Evolutionary conservation across 1,140 invertebrate species (phyloP).

Genomic region (Drosophila triauraria): DNA sequence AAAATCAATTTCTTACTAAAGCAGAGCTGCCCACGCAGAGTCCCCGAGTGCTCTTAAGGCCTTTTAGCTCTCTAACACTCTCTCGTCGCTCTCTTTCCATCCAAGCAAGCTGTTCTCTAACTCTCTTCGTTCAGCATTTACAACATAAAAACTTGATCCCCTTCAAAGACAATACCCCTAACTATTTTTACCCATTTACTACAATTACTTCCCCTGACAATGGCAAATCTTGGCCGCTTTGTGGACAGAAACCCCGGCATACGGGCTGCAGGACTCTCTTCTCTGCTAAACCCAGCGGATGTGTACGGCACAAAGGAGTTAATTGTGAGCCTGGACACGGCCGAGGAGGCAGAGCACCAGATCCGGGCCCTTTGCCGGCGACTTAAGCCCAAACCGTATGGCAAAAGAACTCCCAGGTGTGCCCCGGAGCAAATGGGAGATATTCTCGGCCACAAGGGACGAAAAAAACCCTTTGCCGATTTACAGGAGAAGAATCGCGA

Average conservation of each 20-base stretch:
- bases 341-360: slow-evolving; percentile 14
- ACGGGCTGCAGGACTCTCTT: slow-evolving; percentile 9
- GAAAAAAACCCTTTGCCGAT: not conserved
- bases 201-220: not conserved
- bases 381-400: not conserved
- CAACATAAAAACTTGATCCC: too few relatives aligned
- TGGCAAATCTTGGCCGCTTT: slow-evolving; percentile 24
- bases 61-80: too few relatives aligned
- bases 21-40: too few relatives aligned
- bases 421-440: not conserved
- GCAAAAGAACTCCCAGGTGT: slow-evolving; percentile 4
- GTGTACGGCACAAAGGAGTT: not conserved
- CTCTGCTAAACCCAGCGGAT: not conserved
- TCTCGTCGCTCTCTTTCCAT: too few relatives aligned
- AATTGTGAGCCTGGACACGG: not conserved
- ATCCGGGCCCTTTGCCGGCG: slow-evolving; percentile 10
- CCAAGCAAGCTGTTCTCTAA: too few relatives aligned
- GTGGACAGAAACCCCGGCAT: slow-evolving; percentile 19
- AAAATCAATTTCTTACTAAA: too few relatives aligned
- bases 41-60: too few relatives aligned
- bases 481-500: slow-evolving; percentile 1
- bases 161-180: too few relatives aligned
- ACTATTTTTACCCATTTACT: too few relatives aligned
- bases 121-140: too few relatives aligned
- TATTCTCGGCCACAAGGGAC: not conserved